These are phyloP conservation scores for Melanargia galathea DNA, from an alignment of 2,888 invertebrate genomes.

Conservation along the genomic window DNA sequence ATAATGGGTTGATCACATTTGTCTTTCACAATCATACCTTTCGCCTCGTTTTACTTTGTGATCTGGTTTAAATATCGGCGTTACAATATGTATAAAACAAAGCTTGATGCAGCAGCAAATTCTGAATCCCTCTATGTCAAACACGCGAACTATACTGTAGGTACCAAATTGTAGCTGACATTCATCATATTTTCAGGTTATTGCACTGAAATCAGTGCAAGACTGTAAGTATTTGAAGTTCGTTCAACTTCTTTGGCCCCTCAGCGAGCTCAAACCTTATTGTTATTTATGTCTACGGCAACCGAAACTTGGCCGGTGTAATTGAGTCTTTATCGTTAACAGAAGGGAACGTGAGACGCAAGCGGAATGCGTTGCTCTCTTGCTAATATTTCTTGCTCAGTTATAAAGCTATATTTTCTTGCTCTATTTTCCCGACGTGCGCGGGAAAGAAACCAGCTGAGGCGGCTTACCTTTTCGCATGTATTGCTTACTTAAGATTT, in stretches of 20 bases:
- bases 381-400: slow-evolving; percentile 21
- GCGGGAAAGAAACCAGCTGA: slow-evolving; percentile 19
- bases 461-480: slow-evolving; percentile 11
- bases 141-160: too few species aligned
- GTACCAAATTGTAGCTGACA: too few species aligned
- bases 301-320: slow-evolving; percentile 8
- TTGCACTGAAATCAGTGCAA: too few species aligned
- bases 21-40: too few species aligned
- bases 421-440: slow-evolving; percentile 9
- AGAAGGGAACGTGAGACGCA: slow-evolving; percentile 15
- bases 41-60: too few species aligned
- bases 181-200: too few species aligned
- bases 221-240: too few species aligned
- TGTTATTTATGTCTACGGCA: slow-evolving; percentile 8
- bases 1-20: too few species aligned
- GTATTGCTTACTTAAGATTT: slow-evolving; percentile 11
- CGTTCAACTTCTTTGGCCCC: neutral
- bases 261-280: slow-evolving; percentile 5
- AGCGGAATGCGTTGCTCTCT: neutral
- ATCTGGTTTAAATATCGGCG: too few species aligned
- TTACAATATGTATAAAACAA: too few species aligned
- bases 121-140: too few species aligned
- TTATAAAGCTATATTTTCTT: slow-evolving; percentile 19
- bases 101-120: too few species aligned
- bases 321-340: slow-evolving; percentile 22